Evolutionary conservation across 2,888 invertebrate genomes (phyloP).

Genomic region (Koerneria pararmatus): DNA sequence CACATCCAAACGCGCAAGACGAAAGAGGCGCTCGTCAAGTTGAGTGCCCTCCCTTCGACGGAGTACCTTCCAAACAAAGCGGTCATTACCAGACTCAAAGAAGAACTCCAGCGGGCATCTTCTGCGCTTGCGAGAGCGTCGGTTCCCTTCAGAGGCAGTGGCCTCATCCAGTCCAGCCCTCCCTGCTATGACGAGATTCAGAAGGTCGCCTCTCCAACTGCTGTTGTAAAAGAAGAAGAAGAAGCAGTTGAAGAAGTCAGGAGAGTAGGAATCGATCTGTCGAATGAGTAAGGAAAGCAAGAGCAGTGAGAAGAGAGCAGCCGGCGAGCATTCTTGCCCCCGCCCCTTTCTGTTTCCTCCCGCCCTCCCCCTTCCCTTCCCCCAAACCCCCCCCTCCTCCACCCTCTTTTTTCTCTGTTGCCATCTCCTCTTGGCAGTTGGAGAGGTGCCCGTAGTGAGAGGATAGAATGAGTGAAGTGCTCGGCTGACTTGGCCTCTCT

Average conservation of each 20-base stretch:
- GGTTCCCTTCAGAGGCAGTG: too few species aligned
- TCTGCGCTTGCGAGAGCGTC: not conserved
- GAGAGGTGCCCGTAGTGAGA: conserved; percentile 18
- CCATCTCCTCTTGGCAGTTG: conserved; percentile 15
- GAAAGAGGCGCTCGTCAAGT: not conserved
- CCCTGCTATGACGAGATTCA: not conserved
- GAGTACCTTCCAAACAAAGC: not conserved
- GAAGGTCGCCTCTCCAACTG: not conserved
- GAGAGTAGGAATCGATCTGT: not conserved
- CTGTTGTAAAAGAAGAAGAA: not conserved
- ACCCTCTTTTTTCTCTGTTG: conserved; percentile 2
- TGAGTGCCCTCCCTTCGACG: not conserved
- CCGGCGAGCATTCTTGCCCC: conserved; percentile 1
- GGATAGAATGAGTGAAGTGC: not conserved
- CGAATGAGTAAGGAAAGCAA: not conserved
- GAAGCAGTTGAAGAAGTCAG: not conserved
- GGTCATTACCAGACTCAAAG: not conserved
- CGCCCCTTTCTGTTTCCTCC: not conserved
- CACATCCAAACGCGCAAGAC: not conserved
- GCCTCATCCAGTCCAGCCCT: too few species aligned
- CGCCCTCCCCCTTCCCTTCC: conserved; percentile 22
- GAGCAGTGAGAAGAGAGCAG: conserved; percentile 25
- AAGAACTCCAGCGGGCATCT: not conserved
- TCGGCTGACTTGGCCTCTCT: not conserved
- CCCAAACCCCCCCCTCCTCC: conserved; percentile 3